These are phyloP conservation scores for Dermochelys coriacea DNA, from an alignment of 2,797 vertebrate genomes.

Conservation along the genomic window DNA sequence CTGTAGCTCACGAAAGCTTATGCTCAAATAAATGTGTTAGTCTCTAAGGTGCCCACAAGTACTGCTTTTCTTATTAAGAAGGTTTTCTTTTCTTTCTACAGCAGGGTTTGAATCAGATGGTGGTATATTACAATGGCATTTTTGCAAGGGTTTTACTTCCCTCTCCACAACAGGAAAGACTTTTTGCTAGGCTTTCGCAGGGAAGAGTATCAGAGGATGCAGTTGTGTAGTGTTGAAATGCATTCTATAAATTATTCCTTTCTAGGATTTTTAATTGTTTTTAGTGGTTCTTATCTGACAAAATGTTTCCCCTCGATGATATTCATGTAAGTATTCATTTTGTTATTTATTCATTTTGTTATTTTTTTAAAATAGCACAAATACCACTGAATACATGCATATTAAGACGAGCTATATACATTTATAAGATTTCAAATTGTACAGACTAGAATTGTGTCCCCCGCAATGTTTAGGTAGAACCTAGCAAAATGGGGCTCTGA, in stretches of 20 bases:
- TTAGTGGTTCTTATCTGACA: neutral
- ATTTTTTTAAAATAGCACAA: accelerated
- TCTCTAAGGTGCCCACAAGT: no score
- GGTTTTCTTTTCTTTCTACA: neutral
- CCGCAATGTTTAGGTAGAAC: neutral
- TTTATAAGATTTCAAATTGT: neutral
- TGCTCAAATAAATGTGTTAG: no score
- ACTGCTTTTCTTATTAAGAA: no score
- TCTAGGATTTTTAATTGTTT: neutral
- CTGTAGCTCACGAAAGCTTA: no score
- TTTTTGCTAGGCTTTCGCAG: neutral
- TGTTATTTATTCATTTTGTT: neutral
- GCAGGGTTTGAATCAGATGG: neutral
- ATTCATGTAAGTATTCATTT: neutral
- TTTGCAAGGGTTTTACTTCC: neutral
- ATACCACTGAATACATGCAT: accelerated
- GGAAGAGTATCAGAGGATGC: neutral
- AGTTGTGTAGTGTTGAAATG: neutral
- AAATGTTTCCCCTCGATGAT: neutral
- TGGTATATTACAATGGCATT: neutral
- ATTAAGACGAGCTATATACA: neutral
- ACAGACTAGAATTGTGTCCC: accelerated
- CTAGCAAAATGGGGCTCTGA: neutral
- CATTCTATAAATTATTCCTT: neutral
- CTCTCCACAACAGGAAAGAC: neutral